Evolutionary conservation across 2,888 invertebrate species (phyloP), one percentile per base, ranked within the genome.

Genomic region (Spatulosminthurus flaviceps): DNA sequence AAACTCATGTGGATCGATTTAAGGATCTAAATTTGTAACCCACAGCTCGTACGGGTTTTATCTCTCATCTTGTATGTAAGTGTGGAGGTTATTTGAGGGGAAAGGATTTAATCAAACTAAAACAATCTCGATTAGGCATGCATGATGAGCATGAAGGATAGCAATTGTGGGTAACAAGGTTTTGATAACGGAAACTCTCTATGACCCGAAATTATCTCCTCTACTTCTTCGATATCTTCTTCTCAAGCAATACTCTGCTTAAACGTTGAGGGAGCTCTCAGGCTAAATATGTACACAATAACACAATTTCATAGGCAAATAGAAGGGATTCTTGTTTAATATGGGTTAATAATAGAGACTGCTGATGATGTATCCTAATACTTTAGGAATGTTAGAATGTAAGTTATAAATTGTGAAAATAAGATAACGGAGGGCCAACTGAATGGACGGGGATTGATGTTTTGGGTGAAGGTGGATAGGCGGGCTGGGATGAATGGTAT

Each of bases 391-490:
- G 19, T 51, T 51, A 51, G 16, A 19, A 51, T 51, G n/a, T 19
- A n/a, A 9, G 16, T 51, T 51, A 9, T 9, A 19, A 51, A 51
- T 51, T 51, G 9, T 51, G 34, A 51, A 2, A 51, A n/a, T 51
- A 51, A 51, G 16, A 51, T 51, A 51, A 19, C 2, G 16, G 7
- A 19, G 16, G 51, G 16, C 19, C n/a, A n/a, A 19, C 51, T 51
- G 9, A 19, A 41, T n/a, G 72, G 72, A 51, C 72, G 22, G 22
- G 51, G 72, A 72, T 72, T 42, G 72, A 72, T 71, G 42, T 19
- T 51, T n/a, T 16, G 4, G 5, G 70, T 13, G 42, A 42, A 71
- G 71, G 24, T 42, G 42, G 71, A 43, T 22, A 43, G 42, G 71
- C 24, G 72, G 41, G 21, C 16, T n/a, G 5, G 19, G 34, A 34